Percentiles rank a stretch among this genome's conserved stretches.
phyloP scores from a whole-genome alignment of 2,797 vertebrate species.

The Tolypeutes matacus region DNA sequence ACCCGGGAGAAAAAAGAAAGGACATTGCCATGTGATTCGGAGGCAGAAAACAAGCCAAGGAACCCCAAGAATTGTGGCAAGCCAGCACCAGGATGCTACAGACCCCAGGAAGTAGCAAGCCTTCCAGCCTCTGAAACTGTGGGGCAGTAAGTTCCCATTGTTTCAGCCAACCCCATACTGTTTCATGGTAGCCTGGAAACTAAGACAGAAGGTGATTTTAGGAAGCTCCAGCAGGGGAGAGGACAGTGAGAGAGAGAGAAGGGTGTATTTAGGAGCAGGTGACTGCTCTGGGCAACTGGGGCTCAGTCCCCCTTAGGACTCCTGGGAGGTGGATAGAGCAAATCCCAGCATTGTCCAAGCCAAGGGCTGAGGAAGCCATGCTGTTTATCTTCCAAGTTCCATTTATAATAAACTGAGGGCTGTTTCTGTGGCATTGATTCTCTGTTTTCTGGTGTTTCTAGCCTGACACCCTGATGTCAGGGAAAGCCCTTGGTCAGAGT shows the following conservation, averaged over 20 bases:
- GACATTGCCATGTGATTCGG: too few species aligned
- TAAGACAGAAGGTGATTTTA: background rate
- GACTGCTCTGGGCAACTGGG: background rate
- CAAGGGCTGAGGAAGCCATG: background rate
- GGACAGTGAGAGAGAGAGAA: fast-evolving
- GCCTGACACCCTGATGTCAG: background rate
- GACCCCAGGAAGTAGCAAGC: too few species aligned
- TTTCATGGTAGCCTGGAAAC: too few species aligned
- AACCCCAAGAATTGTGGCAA: too few species aligned
- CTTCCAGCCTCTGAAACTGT: too few species aligned
- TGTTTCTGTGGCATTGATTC: background rate
- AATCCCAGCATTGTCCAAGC: background rate
- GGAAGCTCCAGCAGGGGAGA: background rate
- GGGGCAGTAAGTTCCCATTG: too few species aligned
- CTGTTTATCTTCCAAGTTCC: background rate
- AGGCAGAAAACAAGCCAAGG: too few species aligned
- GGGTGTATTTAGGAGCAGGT: background rate
- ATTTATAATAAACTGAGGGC: background rate
- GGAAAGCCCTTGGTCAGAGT: background rate
- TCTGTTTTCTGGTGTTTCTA: background rate
- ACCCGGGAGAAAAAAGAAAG: too few species aligned
- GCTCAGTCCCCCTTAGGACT: background rate
- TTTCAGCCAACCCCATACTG: too few species aligned
- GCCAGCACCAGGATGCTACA: too few species aligned
- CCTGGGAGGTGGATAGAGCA: background rate